Base-by-base conservation (phyloP, 23 tunicate species). In the Trididemnum miniatum region DNA sequence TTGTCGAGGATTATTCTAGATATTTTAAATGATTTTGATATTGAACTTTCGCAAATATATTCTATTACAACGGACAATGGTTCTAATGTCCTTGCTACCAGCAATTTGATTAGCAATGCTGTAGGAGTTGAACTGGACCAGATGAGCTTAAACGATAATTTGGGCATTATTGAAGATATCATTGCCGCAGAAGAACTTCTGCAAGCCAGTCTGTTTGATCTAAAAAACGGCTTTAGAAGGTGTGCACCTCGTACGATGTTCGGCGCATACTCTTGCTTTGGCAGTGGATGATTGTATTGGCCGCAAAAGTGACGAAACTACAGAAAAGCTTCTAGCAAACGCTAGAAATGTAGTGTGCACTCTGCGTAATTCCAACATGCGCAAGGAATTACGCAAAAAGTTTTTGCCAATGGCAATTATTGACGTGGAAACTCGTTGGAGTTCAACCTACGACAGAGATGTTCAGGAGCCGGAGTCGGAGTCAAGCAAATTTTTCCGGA, bases 61-160 rank as follows among this genome's bases (percentile, higher is more conserved):
- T 62, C 69, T 4, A 22, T 62, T 4, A 62, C 69, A 4, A 62
- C 69, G 5, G 69, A 62, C 69, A 62, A 62, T 62, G 69, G 69
- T 22, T 62, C 24, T 22, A 22, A 62, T 62, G 69, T 24, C 4
- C 69, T 62, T 15, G 69, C 69, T 9, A 24, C 69, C 69, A 62
- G 23, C 29, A 62, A 62, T 62, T 62, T 25, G 22, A 62, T 62
- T 4, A 62, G 69, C 69, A 62, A 62, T 22, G 4, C 22, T 62
- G 69, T 62, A 22, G 69, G 22, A 62, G 29, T 62, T 25, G 69
- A 62, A 25, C 69, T 62, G 29, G 69, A 62, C 29, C 27, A 62
- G 22, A 5, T 9, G 24, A 25, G 69, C 22, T n/a, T 62, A 22
- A 25, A 62, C 22, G 20, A 9, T 15, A 44, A 62, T 62, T 62